A percentile compares a stretch with the other conserved stretches of the same genome.
Evolutionary conservation across 2,888 invertebrate genomes (phyloP).

Genomic region (Osmoderma eremita): DNA sequence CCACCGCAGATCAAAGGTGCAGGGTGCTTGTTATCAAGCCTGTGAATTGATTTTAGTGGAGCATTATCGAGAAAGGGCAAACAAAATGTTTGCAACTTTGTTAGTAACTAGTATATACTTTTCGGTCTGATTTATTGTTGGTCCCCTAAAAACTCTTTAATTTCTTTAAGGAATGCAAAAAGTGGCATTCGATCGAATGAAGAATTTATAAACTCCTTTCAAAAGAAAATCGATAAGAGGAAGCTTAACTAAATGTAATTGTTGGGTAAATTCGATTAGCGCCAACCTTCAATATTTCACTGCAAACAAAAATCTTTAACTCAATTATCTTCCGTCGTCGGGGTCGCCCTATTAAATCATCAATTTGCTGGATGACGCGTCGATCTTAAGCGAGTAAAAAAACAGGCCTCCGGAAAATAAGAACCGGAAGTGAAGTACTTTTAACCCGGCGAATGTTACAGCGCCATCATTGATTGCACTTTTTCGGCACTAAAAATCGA

Average conservation of each 20-base stretch:
- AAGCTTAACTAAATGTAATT: constrained; percentile 34
- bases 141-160: too few relatives aligned
- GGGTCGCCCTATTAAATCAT: constrained; percentile 31
- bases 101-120: too few relatives aligned
- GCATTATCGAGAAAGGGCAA: too few relatives aligned
- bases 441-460: constrained; percentile 5
- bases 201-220: constrained; percentile 22
- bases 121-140: too few relatives aligned
- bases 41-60: too few relatives aligned
- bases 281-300: constrained; percentile 30
- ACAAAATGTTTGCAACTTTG: too few relatives aligned
- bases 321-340: constrained; percentile 29
- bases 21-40: too few relatives aligned
- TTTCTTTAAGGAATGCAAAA: too few relatives aligned
- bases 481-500: constrained; percentile 12
- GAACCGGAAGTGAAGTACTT: constrained; percentile 8
- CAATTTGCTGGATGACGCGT: constrained; percentile 28
- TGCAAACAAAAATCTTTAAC: constrained; percentile 34
- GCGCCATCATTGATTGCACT: constrained; percentile 6
- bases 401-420: neutral
- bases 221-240: constrained; percentile 23
- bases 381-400: neutral
- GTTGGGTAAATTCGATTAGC: constrained; percentile 34
- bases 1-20: too few relatives aligned
- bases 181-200: neutral